A percentile compares a stretch with the other conserved stretches of the same genome.
Conservation (phyloP, 1,140 invertebrate species). For the Nephila pilipes region DNA sequence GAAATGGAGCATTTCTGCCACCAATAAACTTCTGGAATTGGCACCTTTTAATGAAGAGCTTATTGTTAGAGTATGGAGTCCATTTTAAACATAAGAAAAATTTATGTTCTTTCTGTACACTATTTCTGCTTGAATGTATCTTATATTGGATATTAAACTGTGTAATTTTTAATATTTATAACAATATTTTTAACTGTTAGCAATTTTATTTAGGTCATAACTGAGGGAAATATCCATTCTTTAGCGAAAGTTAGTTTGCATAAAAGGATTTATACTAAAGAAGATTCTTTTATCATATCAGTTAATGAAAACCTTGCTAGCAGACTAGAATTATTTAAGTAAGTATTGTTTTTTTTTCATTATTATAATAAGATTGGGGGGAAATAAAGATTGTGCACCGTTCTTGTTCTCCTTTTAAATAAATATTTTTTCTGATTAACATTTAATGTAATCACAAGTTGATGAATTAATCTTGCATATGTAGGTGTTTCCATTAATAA, state of each 20-base stretch:
- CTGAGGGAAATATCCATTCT: not conserved
- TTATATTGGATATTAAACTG: too few relatives aligned
- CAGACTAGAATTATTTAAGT: conserved; percentile 51
- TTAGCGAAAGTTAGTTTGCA: conserved; percentile 57
- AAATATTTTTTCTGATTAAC: too few relatives aligned
- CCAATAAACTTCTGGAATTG: conserved; percentile 32
- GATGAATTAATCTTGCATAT: too few relatives aligned
- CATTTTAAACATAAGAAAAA: too few relatives aligned
- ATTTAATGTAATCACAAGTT: too few relatives aligned
- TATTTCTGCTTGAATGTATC: too few relatives aligned
- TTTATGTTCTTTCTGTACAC: too few relatives aligned
- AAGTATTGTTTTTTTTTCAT: not conserved
- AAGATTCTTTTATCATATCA: conserved; percentile 44
- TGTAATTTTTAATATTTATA: too few relatives aligned
- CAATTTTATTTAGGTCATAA: conserved; percentile 32
- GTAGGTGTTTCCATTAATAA: too few relatives aligned
- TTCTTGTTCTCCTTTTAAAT: not conserved
- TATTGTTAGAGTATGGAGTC: conserved; percentile 44
- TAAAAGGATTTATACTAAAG: conserved; percentile 50
- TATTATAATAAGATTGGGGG: not conserved
- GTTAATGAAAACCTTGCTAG: conserved; percentile 55
- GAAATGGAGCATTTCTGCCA: conserved; percentile 48
- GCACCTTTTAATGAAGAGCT: conserved; percentile 56
- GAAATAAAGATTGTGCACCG: too few relatives aligned
- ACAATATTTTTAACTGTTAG: not conserved